Evolutionary conservation across 2,113 vertebrate genomes (phyloP).

Genomic region (Protobothrops mucrosquamatus): DNA sequence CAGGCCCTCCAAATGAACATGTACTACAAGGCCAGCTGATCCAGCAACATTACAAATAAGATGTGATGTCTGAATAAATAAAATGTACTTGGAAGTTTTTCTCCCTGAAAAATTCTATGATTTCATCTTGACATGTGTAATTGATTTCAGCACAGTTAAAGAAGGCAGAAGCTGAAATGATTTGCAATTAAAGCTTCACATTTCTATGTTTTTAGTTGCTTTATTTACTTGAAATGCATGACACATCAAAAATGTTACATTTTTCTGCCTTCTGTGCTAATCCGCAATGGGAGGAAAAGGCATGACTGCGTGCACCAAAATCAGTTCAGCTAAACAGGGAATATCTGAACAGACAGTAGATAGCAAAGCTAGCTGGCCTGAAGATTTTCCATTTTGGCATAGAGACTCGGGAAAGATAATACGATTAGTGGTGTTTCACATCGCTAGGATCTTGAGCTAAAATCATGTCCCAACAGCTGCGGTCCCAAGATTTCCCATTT

Average conservation of each 20-base stretch:
- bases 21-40: neutral
- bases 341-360: neutral
- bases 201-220: neutral
- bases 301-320: neutral
- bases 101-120: neutral
- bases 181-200: neutral
- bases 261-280: neutral
- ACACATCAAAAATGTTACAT: neutral
- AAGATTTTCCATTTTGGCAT: neutral
- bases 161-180: neutral
- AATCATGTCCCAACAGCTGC: neutral
- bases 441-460: neutral
- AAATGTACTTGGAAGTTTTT: neutral
- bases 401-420: neutral
- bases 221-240: neutral
- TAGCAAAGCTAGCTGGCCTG: neutral
- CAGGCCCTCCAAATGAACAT: neutral
- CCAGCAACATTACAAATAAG: neutral
- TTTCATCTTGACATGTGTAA: neutral
- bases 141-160: neutral
- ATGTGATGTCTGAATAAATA: neutral
- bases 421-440: neutral
- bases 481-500: neutral
- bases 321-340: neutral
- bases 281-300: too few species aligned